Base-by-base conservation (phyloP, 2,888 invertebrate species). In the Phalangium opilio region DNA sequence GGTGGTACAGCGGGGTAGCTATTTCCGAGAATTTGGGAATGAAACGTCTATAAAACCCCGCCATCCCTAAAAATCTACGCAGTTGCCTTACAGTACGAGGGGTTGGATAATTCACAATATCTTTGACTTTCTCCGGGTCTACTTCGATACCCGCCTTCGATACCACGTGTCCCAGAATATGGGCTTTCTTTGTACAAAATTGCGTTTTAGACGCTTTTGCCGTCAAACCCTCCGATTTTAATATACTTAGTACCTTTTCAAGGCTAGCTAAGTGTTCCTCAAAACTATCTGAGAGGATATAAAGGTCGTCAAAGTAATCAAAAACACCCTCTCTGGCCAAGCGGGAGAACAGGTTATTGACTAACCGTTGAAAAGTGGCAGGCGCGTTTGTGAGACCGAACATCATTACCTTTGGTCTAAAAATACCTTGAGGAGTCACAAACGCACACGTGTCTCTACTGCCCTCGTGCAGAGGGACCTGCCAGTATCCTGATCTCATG, bases 361-460 rank as follows among this genome's bases (percentile, higher is more conserved):
- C 59, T 12, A 53, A 47, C 4, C 57, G 50, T 41, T 57, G 54
- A 42, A 57, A 61, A 1, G 57, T 56, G 1, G 52, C 51, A 1
- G 54, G 53, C 1, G 58, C 58, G 44, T 58, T 58, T 3, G 44
- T 42, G 2, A 62, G 43, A 0, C 59, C 59, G 45, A 61, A 59
- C 2, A 57, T 57, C 53, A 61, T 55, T 3, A 55, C 52, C 11
- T 47, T 52, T 35, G 57, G 62, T 46, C 61, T 51, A 40, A 50
- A 61, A 2, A 54, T 47, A 1, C 58, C 57, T 5, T 49, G 3
- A 50, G n/a, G n/a, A 1, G 48, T 50, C 0, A 51, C 44, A 44
- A 62, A 61, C 1, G 58, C 57, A 8, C 27, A 27, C 27, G 27
- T 27, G 27, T 27, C 27, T 8, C 27, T 27, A 27, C 27, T 27